Percentiles rank a stretch among this genome's conserved stretches.
These are phyloP conservation scores for Dallia pectoralis DNA, from an alignment of 2,797 vertebrate genomes.

Conservation along the genomic window DNA sequence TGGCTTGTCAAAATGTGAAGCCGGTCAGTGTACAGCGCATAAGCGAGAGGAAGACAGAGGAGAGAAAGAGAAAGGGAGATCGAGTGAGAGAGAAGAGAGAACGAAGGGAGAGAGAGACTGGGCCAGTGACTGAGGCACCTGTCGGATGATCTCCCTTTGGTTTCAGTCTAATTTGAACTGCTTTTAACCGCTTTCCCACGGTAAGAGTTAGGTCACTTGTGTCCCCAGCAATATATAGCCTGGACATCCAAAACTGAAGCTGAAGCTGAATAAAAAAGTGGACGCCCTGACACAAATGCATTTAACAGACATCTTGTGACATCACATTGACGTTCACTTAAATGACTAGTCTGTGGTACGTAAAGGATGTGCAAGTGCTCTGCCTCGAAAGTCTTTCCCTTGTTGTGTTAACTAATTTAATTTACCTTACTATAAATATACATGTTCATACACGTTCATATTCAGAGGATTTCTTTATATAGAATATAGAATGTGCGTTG, in stretches of 20 bases:
- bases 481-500: too few species aligned
- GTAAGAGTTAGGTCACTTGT: neutral
- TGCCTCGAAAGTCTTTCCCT: neutral
- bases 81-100: neutral
- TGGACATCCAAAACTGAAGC: neutral
- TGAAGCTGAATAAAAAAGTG: slow-evolving; percentile 15
- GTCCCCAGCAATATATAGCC: neutral
- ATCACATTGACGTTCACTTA: neutral
- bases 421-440: neutral
- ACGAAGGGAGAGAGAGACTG: slow-evolving; percentile 20
- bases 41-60: neutral
- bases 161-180: slow-evolving; percentile 32
- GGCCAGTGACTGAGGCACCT: slow-evolving; percentile 53
- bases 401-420: neutral
- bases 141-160: slow-evolving; percentile 52
- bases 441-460: slow-evolving; percentile 1
- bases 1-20: neutral
- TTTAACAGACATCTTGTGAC: neutral
- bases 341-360: neutral
- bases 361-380: neutral
- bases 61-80: neutral
- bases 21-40: neutral
- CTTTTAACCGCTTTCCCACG: neutral
- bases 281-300: neutral
- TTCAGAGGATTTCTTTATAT: too few species aligned